Base-by-base conservation (phyloP, 2,888 invertebrate species). In the Siphonodentalium dalli region DNA sequence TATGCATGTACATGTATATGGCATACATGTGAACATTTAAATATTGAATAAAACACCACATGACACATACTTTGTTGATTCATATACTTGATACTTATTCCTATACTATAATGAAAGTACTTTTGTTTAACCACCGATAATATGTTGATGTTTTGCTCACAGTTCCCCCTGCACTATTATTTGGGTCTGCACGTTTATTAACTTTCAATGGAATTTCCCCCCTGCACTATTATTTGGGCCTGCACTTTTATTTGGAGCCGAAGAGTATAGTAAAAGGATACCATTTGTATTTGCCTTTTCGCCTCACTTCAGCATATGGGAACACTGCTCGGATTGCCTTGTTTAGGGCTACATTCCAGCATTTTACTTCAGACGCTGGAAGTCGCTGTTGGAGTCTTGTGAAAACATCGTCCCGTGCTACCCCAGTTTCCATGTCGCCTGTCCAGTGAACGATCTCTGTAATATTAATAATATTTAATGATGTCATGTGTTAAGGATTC, bases 281-380 rank as follows among this genome's bases (percentile, higher is more conserved):
- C 71, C 72, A 67, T 53, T 75, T 75, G 56, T 66, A 71, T 65
- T 75, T 75, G 38, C 75, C 75, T 47, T 74, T 75, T 23, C 75
- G 52, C 45, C 69, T 71, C 56, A 73, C 70, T 41, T 67, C 62
- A 8, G 72, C 65, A 15, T 65, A 58, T 6, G 75, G 75, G 35
- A 68, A 75, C 11, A 72, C 61, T 6, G 64, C 60, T 23, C 72
- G 54, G n/a, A 74, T 59, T 6, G 72, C 75, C n/a, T 70, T 60
- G 56, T 74, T 75, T 59, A 72, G 72, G 56, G 72, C 71, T 9
- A 67, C 60, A 1, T 73, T 73, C 74, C 74, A 73, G 54, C 65
- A 63, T 6, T 56, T 49, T 18, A 70, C 63, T 6, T 70, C 72
- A 0, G 58, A 44, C 21, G 72, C 71, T 8, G 61, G 58, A 8